phyloP scores from a whole-genome alignment of 2,113 vertebrate genomes.

The Athene noctua region DNA sequence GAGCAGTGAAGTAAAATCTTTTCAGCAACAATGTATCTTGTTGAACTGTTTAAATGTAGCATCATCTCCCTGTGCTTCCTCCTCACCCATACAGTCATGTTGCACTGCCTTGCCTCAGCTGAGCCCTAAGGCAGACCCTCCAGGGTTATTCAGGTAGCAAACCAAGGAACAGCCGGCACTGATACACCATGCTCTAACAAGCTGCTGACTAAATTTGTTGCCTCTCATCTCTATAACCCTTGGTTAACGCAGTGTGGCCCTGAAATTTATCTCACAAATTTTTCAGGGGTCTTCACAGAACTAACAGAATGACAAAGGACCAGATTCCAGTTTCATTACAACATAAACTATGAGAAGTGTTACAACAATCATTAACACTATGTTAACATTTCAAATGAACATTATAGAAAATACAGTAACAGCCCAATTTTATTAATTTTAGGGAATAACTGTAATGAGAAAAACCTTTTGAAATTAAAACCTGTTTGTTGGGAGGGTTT shows the following conservation, averaged over 20 bases:
- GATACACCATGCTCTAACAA: neutral
- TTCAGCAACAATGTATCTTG: neutral
- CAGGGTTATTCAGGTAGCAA: neutral
- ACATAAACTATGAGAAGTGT: neutral
- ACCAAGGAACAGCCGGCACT: neutral
- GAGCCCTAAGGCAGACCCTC: neutral
- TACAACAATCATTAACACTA: neutral
- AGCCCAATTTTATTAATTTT: neutral
- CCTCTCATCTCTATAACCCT: neutral
- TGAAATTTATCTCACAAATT: neutral
- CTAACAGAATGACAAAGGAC: neutral
- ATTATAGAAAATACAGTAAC: neutral
- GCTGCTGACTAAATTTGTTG: neutral
- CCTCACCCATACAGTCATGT: neutral
- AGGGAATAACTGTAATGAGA: neutral
- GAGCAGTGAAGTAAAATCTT: neutral
- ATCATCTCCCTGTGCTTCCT: neutral
- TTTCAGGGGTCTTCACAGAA: neutral
- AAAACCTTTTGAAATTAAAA: conserved; percentile 5
- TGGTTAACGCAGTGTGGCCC: neutral
- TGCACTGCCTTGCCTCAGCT: neutral
- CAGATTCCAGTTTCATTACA: neutral
- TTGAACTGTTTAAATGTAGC: neutral
- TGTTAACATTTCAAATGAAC: neutral
- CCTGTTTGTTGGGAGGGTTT: neutral